Evolutionary conservation across 30 jellyfish, hydroid and myxozoan species (phyloP).

Genomic region (Catostylus mosaicus): DNA sequence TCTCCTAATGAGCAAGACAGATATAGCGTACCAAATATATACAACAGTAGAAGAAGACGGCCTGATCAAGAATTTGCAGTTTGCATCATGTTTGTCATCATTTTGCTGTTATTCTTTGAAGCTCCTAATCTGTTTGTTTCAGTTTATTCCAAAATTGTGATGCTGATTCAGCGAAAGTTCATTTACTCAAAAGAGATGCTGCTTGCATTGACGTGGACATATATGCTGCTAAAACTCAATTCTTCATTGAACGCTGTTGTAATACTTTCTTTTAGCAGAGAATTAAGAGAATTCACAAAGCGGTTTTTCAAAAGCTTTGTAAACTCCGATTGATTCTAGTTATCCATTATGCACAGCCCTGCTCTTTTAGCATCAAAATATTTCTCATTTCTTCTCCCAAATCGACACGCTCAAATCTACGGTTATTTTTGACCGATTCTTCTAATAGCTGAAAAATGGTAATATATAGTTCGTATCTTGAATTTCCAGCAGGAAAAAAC

Average conservation of each 20-base stretch:
- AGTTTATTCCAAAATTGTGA: not conserved
- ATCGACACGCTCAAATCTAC: too few species aligned
- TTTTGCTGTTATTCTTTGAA: conserved; percentile 18
- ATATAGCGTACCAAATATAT: not conserved
- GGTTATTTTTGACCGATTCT: too few species aligned
- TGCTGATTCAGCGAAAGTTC: not conserved
- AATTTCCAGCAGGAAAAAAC: too few species aligned
- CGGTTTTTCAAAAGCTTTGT: not conserved
- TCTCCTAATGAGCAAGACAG: not conserved
- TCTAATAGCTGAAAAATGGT: too few species aligned
- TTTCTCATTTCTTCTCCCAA: too few species aligned
- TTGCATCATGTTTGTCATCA: conserved; percentile 45
- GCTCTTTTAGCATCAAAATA: too few species aligned
- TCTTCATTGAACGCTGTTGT: conserved; percentile 28
- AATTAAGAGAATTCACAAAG: conserved; percentile 21
- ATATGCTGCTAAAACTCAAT: conserved; percentile 11
- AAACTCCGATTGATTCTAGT: too few species aligned
- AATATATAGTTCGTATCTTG: too few species aligned
- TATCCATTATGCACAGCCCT: too few species aligned
- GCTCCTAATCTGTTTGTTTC: conserved; percentile 49
- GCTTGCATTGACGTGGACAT: conserved; percentile 5
- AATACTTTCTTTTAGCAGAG: conserved; percentile 9
- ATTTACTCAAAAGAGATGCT: not conserved
- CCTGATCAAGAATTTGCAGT: conserved; percentile 51
- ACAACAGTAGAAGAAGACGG: conserved; percentile 8